Conservation (phyloP, 2,888 invertebrate genomes). For the Mythimna lalbum region DNA sequence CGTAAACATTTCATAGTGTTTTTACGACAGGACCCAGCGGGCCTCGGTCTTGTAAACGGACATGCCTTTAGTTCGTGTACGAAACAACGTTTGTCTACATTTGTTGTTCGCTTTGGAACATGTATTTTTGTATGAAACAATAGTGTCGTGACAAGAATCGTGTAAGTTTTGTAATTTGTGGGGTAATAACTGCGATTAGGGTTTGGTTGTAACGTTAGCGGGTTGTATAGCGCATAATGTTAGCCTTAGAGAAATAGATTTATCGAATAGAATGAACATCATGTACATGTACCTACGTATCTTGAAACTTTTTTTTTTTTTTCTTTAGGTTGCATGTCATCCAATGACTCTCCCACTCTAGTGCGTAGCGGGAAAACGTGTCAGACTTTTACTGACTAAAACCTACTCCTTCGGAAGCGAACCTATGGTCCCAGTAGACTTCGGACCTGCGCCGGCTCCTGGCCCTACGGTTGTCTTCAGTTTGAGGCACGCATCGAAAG, state of each 20-base stretch:
- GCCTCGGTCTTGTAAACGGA: constrained; percentile 66
- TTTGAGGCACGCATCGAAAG: too few species aligned
- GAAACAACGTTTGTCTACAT: constrained; percentile 64
- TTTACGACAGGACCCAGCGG: constrained; percentile 77
- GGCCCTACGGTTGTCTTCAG: too few species aligned
- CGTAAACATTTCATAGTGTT: constrained; percentile 81
- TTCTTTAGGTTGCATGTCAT: too few species aligned
- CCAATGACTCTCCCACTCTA: too few species aligned
- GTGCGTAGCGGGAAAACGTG: too few species aligned
- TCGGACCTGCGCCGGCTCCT: too few species aligned
- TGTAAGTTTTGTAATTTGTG: constrained; percentile 58
- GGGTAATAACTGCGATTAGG: constrained; percentile 39
- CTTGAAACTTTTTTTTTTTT: too few species aligned
- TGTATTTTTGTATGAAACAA: constrained; percentile 62
- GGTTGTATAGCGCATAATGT: background rate
- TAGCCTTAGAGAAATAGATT: background rate
- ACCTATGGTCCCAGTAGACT: too few species aligned
- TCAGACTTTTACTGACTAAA: too few species aligned
- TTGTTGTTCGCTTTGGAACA: constrained; percentile 62
- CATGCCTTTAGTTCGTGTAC: constrained; percentile 67
- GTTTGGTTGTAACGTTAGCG: constrained; percentile 3
- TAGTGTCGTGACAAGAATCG: constrained; percentile 58
- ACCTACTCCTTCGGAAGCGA: too few species aligned
- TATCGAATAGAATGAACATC: too few species aligned
- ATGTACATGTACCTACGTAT: too few species aligned